These are phyloP conservation scores for Uria lomvia DNA, from an alignment of 2,113 vertebrate species.

Conservation along the genomic window DNA sequence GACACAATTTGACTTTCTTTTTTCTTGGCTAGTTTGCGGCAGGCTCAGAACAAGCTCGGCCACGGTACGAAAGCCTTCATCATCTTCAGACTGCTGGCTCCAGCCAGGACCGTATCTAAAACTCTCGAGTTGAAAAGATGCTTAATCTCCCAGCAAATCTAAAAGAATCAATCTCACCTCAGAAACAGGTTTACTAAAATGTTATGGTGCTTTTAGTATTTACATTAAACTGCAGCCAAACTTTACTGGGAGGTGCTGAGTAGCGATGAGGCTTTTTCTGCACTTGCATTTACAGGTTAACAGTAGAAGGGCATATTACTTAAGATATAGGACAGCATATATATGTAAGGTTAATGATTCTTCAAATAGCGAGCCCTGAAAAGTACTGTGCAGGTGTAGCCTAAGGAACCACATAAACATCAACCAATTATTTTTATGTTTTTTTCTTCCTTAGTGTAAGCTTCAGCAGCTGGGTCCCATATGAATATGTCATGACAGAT, in stretches of 20 bases:
- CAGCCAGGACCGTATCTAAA: not conserved
- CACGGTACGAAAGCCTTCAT: fast-evolving
- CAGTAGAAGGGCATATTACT: not conserved
- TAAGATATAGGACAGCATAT: not conserved
- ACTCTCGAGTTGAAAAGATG: not conserved
- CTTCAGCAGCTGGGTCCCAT: slow-evolving; percentile 53
- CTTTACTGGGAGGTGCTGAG: not conserved
- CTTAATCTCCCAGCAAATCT: not conserved
- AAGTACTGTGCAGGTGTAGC: slow-evolving; percentile 34
- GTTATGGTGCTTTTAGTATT: not conserved
- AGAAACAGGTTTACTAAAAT: not conserved
- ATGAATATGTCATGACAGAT: slow-evolving; percentile 58
- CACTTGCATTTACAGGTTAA: slow-evolving; percentile 37
- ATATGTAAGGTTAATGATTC: slow-evolving; percentile 42
- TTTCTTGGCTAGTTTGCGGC: not conserved
- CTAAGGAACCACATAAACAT: slow-evolving; percentile 36
- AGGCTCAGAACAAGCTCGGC: not conserved
- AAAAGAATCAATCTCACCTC: not conserved
- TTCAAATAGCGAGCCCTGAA: slow-evolving; percentile 1
- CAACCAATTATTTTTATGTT: slow-evolving; percentile 41
- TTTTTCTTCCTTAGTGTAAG: slow-evolving; percentile 29
- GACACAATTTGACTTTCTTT: not conserved
- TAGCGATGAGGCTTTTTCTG: not conserved
- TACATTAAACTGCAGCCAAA: not conserved
- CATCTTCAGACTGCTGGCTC: not conserved